These are phyloP conservation scores for Kobus ellipsiprymnus DNA, from an alignment of 2,113 vertebrate genomes.

Conservation along the genomic window DNA sequence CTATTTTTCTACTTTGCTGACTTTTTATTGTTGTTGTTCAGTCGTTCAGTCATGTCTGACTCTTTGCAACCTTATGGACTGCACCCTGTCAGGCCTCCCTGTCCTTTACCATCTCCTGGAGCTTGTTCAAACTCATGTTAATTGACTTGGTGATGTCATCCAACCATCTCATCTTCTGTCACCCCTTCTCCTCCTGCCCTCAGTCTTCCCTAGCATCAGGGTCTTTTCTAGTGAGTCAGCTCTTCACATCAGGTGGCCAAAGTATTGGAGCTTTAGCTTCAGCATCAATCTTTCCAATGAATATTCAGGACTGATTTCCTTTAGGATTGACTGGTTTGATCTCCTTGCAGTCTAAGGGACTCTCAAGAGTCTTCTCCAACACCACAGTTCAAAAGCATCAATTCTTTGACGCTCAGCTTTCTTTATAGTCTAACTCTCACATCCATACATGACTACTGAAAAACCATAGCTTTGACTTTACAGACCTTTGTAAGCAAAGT, in stretches of 20 bases:
- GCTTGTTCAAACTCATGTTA: not conserved
- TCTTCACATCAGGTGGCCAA: not conserved
- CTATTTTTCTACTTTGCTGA: not conserved
- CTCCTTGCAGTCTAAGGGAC: not conserved
- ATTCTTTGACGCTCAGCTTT: not conserved
- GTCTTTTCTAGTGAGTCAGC: not conserved
- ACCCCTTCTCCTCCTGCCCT: not conserved
- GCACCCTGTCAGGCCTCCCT: not conserved
- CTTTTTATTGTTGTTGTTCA: not conserved
- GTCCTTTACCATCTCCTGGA: not conserved
- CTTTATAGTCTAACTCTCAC: not conserved
- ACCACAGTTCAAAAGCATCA: not conserved
- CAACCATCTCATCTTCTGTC: not conserved
- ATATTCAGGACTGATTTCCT: not conserved
- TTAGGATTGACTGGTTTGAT: not conserved
- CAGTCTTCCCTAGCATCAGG: not conserved
- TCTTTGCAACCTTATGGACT: not conserved
- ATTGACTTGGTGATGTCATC: not conserved
- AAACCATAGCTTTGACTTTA: not conserved
- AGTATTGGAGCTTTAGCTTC: not conserved
- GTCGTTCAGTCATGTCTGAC: not conserved
- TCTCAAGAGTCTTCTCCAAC: not conserved
- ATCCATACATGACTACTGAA: not conserved
- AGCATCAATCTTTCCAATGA: not conserved
- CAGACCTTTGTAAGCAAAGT: not conserved